Conservation (phyloP, 2,797 vertebrate species). For the Poecilia wingei region DNA sequence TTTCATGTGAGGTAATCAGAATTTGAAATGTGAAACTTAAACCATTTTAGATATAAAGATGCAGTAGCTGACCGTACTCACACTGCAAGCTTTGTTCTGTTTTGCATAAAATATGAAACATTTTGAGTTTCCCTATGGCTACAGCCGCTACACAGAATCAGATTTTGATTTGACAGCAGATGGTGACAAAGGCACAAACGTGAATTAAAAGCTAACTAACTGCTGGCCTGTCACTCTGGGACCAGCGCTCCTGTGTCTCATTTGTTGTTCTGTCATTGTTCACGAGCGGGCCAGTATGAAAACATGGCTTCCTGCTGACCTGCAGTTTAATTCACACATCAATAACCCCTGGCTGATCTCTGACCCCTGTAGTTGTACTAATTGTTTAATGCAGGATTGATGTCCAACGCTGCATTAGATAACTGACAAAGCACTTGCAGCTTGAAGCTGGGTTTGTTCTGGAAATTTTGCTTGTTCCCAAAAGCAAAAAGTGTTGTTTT, state of each 20-base stretch:
- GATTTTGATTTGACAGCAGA: conserved; percentile 50
- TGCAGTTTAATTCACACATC: conserved; percentile 84
- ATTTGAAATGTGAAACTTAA: conserved; percentile 51
- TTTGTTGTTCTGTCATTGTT: conserved; percentile 79
- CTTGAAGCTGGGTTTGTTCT: conserved; percentile 43
- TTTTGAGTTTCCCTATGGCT: conserved; percentile 1
- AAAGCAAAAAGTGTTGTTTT: neutral
- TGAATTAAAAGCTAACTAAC: conserved; percentile 69
- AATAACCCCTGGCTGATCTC: conserved; percentile 80
- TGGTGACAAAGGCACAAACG: conserved; percentile 44
- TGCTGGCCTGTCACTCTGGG: conserved; percentile 70
- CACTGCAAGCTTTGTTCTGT: neutral
- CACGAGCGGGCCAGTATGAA: conserved; percentile 67
- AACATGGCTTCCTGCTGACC: conserved; percentile 84
- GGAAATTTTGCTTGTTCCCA: conserved; percentile 30
- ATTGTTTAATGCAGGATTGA: conserved; percentile 83
- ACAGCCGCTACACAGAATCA: conserved; percentile 8
- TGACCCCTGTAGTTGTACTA: conserved; percentile 78
- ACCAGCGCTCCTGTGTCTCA: conserved; percentile 66
- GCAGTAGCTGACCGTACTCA: neutral
- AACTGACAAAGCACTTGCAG: conserved; percentile 40
- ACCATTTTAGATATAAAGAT: conserved; percentile 24
- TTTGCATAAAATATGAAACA: neutral
- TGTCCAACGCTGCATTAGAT: conserved; percentile 77
- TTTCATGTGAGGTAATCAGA: conserved; percentile 33